These are phyloP conservation scores for Drosophila murphyi DNA, from an alignment of 1,140 invertebrate species.

Conservation along the genomic window DNA sequence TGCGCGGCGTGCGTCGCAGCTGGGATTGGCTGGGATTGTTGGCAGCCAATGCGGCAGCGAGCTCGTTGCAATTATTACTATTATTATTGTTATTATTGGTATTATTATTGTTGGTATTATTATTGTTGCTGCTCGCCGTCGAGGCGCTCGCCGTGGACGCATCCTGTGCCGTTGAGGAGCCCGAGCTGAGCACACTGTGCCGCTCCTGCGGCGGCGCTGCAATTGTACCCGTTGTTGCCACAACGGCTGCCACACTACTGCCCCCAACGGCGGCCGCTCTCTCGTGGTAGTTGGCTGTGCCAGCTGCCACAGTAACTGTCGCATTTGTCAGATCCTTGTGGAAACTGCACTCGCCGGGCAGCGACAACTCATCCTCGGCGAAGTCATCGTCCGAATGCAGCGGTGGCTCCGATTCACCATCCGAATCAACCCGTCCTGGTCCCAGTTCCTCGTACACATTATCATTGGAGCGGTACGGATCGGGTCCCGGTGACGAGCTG, in stretches of 20 bases:
- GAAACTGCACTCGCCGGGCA: conserved; percentile 86
- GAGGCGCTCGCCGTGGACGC: conserved; percentile 72
- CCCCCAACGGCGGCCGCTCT: conserved; percentile 57
- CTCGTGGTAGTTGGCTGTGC: conserved; percentile 84
- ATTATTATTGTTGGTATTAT: conserved; percentile 25
- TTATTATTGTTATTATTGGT: conserved; percentile 12
- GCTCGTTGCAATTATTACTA: conserved; percentile 35
- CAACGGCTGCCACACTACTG: conserved; percentile 31
- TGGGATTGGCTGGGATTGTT: conserved; percentile 6
- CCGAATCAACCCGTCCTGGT: conserved; percentile 86
- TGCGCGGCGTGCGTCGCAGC: conserved; percentile 48
- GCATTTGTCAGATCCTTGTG: conserved; percentile 74
- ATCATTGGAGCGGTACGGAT: conserved; percentile 89
- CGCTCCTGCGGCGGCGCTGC: conserved; percentile 74
- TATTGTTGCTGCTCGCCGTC: conserved; percentile 49
- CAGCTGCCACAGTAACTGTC: conserved; percentile 72
- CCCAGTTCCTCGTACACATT: conserved; percentile 89
- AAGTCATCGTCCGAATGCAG: conserved; percentile 88
- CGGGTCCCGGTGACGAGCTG: conserved; percentile 88
- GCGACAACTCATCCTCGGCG: conserved; percentile 88
- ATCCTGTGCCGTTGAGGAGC: conserved; percentile 71
- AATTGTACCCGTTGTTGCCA: conserved; percentile 62
- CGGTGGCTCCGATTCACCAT: conserved; percentile 87
- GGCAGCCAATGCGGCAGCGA: conserved; percentile 10
- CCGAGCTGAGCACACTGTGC: conserved; percentile 76